phyloP scores from a whole-genome alignment of 2,797 vertebrate genomes.

The Hybognathus amarus region DNA sequence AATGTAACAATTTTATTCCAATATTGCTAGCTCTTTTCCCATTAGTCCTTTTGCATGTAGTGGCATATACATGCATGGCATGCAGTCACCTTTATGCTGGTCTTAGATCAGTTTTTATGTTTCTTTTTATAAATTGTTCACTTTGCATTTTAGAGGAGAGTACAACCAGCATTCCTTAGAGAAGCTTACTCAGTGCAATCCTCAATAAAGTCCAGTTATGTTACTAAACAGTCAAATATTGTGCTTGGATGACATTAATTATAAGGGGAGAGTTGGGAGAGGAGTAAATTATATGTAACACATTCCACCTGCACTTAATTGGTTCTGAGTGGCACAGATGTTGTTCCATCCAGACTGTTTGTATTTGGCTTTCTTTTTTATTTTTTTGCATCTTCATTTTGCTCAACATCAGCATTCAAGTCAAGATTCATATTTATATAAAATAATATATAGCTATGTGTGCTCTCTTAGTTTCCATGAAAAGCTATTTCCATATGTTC shows the following conservation, averaged over 20 bases:
- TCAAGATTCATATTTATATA: neutral
- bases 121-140: neutral
- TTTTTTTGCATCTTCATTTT: neutral
- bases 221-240: conserved; percentile 49
- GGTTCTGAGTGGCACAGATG: conserved; percentile 18
- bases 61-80: too few relatives aligned
- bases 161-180: neutral
- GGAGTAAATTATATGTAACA: conserved; percentile 39
- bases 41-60: neutral
- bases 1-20: neutral
- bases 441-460: neutral
- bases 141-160: neutral
- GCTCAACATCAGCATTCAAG: neutral
- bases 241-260: conserved; percentile 41
- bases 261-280: conserved; percentile 39
- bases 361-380: neutral
- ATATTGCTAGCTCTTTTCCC: neutral
- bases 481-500: conserved; percentile 31
- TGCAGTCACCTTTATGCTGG: neutral
- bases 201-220: conserved; percentile 28
- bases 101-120: neutral
- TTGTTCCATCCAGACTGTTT: conserved; percentile 29
- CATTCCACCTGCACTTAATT: conserved; percentile 31
- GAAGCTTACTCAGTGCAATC: conserved; percentile 26
- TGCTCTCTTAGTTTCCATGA: neutral